These are phyloP conservation scores for Petrocephalus microphthalmus DNA, from an alignment of 2,113 vertebrate genomes.

Conservation along the genomic window DNA sequence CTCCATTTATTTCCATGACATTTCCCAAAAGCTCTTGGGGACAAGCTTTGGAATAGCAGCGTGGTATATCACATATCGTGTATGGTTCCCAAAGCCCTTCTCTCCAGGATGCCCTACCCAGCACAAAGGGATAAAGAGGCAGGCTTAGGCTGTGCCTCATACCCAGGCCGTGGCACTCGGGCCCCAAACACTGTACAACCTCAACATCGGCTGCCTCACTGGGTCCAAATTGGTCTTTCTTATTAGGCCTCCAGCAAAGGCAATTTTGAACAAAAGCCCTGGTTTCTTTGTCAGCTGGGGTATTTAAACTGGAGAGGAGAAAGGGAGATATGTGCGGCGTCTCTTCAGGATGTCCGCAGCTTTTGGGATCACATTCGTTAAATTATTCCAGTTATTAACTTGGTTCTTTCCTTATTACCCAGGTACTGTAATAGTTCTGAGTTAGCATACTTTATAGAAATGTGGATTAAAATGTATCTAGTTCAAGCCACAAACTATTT, in stretches of 20 bases:
- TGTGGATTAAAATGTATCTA: neutral
- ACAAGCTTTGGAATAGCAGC: slow-evolving; percentile 66
- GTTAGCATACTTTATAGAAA: neutral
- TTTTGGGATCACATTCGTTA: slow-evolving; percentile 15
- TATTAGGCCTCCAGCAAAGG: slow-evolving; percentile 36
- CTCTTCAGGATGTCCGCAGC: slow-evolving; percentile 15
- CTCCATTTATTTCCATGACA: slow-evolving; percentile 83
- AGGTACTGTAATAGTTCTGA: neutral
- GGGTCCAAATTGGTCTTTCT: slow-evolving; percentile 36
- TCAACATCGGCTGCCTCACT: slow-evolving; percentile 17
- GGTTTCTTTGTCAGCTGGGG: slow-evolving; percentile 42
- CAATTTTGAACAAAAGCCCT: slow-evolving; percentile 23
- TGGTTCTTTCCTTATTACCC: neutral
- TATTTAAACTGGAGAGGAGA: slow-evolving; percentile 47
- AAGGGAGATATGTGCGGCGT: slow-evolving; percentile 25
- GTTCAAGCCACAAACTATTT: neutral
- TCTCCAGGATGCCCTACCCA: slow-evolving; percentile 82
- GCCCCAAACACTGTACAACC: neutral
- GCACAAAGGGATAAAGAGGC: slow-evolving; percentile 48
- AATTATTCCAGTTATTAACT: neutral
- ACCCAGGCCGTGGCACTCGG: neutral
- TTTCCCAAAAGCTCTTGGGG: slow-evolving; percentile 75
- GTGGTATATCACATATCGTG: slow-evolving; percentile 78
- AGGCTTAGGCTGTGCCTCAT: slow-evolving; percentile 24
- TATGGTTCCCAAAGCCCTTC: slow-evolving; percentile 75